Base-by-base conservation (phyloP, 2,797 vertebrate species). In the Aselliscus stoliczkanus region DNA sequence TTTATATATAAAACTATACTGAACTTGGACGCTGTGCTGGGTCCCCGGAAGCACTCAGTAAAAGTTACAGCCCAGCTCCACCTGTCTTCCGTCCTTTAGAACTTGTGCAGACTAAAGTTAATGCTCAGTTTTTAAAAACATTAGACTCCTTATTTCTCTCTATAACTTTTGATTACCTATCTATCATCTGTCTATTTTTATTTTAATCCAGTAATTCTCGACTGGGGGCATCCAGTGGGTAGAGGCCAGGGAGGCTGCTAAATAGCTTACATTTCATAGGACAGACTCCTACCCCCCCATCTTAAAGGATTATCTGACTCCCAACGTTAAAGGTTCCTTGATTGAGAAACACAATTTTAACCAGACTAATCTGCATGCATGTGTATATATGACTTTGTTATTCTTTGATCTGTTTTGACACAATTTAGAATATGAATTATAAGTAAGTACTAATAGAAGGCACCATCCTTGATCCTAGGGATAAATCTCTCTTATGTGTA, bases 181-280 rank as follows among this genome's bases (percentile, higher is more conserved):
- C 56, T 44, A 10, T 14, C 42, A 62, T 88, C 23, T 64, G 27
- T 20, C 15, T 34, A 15, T 23, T 29, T 83, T 50, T 77, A 50
- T 86, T 83, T 90, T 64, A 62, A 65, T 70, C 13, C 27, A 5
- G 11, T 52, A 54, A 72, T 56, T 94, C 58, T 94, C 60, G 87
- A 50, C 18, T 5, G 12, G 17, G 31, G 58, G 9, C 5, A 50
- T 60, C 25, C 67, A 39, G 15, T 47, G 13, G 5, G 34, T 42
- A 79, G 76, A 96, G 50, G n/a, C 44, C 75, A 62, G 47, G 5
- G 52, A 15, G 8, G 20, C 1, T 44, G 52, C 2, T 52, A 58
- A 84, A 54, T 34, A 60, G 15, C 34, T 17, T 72, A 37, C 0
- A 88, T 29, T 2, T 4, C n/a, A 27, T 2, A 58, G 44, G 13